A percentile compares a stretch with the other conserved stretches of the same genome.
Evolutionary conservation across 2,797 vertebrate species (phyloP).

Genomic region (Betta splendens): DNA sequence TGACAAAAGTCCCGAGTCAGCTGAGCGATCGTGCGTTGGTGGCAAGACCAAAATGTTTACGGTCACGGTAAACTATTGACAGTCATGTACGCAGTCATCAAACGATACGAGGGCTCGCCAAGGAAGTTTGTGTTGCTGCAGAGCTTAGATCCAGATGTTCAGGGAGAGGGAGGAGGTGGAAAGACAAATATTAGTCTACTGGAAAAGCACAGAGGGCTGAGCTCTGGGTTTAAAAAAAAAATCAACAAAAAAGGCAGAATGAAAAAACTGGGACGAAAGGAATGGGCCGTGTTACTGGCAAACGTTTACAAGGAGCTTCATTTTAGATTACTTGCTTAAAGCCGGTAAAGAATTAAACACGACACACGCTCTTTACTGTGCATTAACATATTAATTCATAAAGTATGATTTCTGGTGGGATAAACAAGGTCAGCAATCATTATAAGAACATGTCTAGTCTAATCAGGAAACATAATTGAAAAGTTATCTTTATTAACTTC

Average conservation of each 20-base stretch:
- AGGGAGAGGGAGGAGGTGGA: constrained; percentile 65
- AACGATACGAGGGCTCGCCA: constrained; percentile 47
- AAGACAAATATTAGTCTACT: constrained; percentile 85
- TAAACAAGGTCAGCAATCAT: constrained; percentile 43
- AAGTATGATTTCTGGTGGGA: constrained; percentile 40
- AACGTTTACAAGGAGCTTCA: constrained; percentile 5
- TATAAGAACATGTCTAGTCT: constrained; percentile 32
- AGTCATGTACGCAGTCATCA: constrained; percentile 59
- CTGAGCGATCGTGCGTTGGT: constrained; percentile 32
- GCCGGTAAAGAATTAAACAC: too few relatives aligned
- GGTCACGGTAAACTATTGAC: constrained; percentile 61
- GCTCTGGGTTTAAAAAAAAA: constrained; percentile 53
- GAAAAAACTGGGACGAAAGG: constrained; percentile 29
- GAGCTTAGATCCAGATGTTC: constrained; percentile 77
- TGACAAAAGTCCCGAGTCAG: constrained; percentile 34
- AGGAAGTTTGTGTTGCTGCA: constrained; percentile 68
- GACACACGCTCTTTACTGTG: constrained; percentile 4
- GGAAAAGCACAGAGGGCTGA: constrained; percentile 68
- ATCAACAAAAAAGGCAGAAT: constrained; percentile 65
- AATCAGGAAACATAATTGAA: constrained; percentile 33
- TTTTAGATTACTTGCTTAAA: constrained; percentile 11
- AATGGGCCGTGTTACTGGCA: constrained; percentile 2
- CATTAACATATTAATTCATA: too few relatives aligned
- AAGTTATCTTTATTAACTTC: constrained; percentile 31
- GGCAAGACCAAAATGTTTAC: constrained; percentile 66